A percentile compares a stretch with the other conserved stretches of the same genome.
phyloP scores from a whole-genome alignment of 2,888 invertebrate species.

The Parnassius smintheus region DNA sequence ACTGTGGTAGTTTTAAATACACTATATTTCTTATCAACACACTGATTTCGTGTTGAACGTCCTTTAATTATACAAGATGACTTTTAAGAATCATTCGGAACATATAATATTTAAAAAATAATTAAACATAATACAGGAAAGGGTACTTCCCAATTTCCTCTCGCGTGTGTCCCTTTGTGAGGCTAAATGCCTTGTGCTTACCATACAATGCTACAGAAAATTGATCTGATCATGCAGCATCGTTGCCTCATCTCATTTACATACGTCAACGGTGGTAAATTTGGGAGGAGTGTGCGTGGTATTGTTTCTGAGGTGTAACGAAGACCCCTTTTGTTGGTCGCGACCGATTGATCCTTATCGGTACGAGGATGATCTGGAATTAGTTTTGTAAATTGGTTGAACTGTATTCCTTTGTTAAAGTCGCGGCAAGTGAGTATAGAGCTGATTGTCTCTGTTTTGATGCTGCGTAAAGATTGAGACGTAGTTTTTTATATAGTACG shows the following conservation, averaged over 20 bases:
- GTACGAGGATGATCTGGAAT: constrained; percentile 13
- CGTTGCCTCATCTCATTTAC: constrained; percentile 32
- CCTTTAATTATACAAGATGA: constrained; percentile 44
- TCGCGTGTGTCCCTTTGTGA: constrained; percentile 36
- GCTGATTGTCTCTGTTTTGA: neutral
- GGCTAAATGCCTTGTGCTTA: constrained; percentile 41
- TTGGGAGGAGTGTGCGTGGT: constrained; percentile 38
- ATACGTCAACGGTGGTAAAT: constrained; percentile 42
- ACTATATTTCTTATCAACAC: constrained; percentile 8
- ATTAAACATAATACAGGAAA: constrained; percentile 35
- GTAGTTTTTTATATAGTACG: too few species aligned
- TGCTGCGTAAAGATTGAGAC: too few species aligned
- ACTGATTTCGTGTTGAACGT: constrained; percentile 38
- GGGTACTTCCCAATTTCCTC: constrained; percentile 41
- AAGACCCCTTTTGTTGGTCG: constrained; percentile 7
- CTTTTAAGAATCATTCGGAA: constrained; percentile 5
- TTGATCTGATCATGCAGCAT: constrained; percentile 42
- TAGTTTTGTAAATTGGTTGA: constrained; percentile 17
- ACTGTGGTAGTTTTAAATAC: too few species aligned
- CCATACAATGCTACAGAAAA: constrained; percentile 45
- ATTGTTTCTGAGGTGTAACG: constrained; percentile 34
- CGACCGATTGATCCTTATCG: constrained; percentile 11
- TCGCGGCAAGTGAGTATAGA: neutral
- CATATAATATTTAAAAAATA: constrained; percentile 30
- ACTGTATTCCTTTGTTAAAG: neutral